These are phyloP conservation scores for Holacanthus passer DNA, from an alignment of 2,113 vertebrate species.

Conservation along the genomic window DNA sequence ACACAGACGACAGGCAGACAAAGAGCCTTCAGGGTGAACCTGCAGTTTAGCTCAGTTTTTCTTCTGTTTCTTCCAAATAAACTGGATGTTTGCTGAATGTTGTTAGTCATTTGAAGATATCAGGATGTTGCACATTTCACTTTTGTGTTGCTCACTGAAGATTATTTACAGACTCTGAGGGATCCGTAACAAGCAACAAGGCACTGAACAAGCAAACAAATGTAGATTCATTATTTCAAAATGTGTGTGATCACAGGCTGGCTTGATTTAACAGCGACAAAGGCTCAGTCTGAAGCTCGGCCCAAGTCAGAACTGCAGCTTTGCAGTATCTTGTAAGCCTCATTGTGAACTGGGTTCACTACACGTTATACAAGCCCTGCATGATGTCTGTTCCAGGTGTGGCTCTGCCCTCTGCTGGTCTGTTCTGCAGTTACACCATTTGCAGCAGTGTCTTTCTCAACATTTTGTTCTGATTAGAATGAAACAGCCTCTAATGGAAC, in stretches of 20 bases:
- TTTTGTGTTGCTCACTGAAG: too few species aligned
- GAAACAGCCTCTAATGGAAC: background rate
- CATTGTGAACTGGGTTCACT: background rate
- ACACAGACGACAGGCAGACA: background rate
- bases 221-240: background rate
- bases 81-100: too few species aligned
- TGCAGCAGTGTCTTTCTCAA: background rate
- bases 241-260: background rate
- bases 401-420: constrained; percentile 66
- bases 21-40: accelerated
- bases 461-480: background rate
- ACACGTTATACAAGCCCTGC: background rate
- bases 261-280: background rate
- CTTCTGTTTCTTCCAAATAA: background rate
- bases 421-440: background rate
- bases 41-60: background rate
- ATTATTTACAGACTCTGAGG: background rate
- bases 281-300: background rate
- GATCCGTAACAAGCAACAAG: background rate
- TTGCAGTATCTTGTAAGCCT: background rate
- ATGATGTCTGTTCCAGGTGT: background rate
- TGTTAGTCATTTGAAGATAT: too few species aligned
- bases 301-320: background rate
- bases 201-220: background rate
- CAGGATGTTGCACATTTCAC: too few species aligned